Evolutionary conservation across 2,797 vertebrate genomes (phyloP), one percentile per base, ranked within the genome.

Genomic region (Fundulus diaphanus): DNA sequence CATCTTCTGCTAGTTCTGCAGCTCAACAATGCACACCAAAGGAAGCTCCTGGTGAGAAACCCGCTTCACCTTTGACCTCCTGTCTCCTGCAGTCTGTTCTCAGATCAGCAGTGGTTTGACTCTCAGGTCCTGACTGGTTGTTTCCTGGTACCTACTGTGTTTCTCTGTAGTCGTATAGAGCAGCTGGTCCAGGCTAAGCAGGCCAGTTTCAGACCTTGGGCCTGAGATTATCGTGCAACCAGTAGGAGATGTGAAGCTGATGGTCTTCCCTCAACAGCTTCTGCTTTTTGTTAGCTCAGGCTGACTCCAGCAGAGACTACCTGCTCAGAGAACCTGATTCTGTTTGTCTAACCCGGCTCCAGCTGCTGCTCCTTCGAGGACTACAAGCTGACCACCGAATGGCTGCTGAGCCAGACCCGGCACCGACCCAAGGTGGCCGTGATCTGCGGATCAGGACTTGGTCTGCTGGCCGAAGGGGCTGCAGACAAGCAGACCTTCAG

Each of bases 321-420:
- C 27, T 16, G 4, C 24, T 8, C n/a, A 18, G 8, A 27, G n/a
- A 40, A 44, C 5, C 1, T 56, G 37, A 44, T 31, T 27, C 31
- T 27, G 8, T 37, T 3, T 6, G 5, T 35, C 15, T 66, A 31
- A 61, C 57, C 24, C 2, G 29, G 16, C 15, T 22, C 42, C 67
- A 76, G 74, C 74, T 76, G 94, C 85, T 95, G 93, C 68, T 94
- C 94, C 54, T 95, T 94, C 51, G 94, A 94, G 33, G 87, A 93
- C 83, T 93, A 92, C 76, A 92, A 93, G 4, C 82, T 90, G 61
- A 94, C 94, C 15, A 91, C 93, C 0, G 92, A 94, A 49, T 95
- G 94, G 94, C 90, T 94, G 3, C 68, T 94, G 69, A 93, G 87
- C 79, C 88, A 85, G n/a, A 95, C 93, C 0, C 89, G 85, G 42